Conservation (phyloP, 2,888 invertebrate species). For the Listrodromus nycthemerus region DNA sequence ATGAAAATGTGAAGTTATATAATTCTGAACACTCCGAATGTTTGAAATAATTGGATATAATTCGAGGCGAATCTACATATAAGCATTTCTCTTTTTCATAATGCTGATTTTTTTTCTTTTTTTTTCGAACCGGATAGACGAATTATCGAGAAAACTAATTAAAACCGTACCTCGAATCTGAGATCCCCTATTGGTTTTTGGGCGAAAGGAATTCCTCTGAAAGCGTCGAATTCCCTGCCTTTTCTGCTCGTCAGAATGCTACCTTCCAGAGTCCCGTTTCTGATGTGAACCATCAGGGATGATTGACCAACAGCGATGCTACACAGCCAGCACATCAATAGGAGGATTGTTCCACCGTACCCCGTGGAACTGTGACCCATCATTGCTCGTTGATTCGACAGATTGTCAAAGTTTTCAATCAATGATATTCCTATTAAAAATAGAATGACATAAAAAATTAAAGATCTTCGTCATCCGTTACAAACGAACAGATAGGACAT, state of each 20-base stretch:
- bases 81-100: not conserved
- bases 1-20: not conserved
- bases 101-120: not conserved
- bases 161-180: constrained; percentile 87
- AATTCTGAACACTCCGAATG: not conserved
- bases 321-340: constrained; percentile 48
- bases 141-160: not conserved
- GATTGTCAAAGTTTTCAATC: not conserved
- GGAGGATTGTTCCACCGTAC: constrained; percentile 40
- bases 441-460: not conserved
- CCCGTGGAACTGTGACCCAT: not conserved
- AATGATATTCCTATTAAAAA: not conserved
- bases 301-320: constrained; percentile 29
- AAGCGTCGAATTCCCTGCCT: constrained; percentile 87
- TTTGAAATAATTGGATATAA: not conserved
- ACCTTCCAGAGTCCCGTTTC: constrained; percentile 86
- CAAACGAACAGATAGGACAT: not conserved
- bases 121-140: not conserved
- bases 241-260: constrained; percentile 86
- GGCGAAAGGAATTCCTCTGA: constrained; percentile 89
- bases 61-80: not conserved
- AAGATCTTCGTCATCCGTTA: not conserved
- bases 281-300: constrained; percentile 81
- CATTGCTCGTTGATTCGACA: not conserved
- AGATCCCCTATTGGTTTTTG: constrained; percentile 87